These are phyloP conservation scores for Brevimyrus niger DNA, from an alignment of 2,113 vertebrate genomes.

Conservation along the genomic window DNA sequence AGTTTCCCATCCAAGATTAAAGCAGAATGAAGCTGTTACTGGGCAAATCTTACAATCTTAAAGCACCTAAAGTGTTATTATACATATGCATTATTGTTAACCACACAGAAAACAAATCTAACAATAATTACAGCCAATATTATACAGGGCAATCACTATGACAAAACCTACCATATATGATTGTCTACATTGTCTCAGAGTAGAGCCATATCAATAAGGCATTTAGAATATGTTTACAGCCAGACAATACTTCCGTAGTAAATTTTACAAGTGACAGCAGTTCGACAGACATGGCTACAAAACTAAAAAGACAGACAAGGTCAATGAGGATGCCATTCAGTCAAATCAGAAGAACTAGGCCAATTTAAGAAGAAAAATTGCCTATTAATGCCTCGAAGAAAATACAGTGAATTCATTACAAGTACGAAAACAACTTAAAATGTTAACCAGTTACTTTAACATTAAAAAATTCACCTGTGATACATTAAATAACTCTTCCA, in stretches of 20 bases:
- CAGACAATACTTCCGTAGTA: background rate
- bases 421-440: background rate
- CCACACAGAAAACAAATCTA: background rate
- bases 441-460: background rate
- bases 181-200: background rate
- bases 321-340: background rate
- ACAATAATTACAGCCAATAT: background rate
- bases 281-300: background rate
- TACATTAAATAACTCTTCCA: background rate
- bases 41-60: background rate
- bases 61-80: background rate
- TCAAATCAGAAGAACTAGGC: background rate
- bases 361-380: conserved; percentile 38
- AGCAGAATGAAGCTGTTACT: no score
- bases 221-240: background rate
- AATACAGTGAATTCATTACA: background rate
- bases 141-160: background rate
- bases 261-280: background rate
- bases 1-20: background rate
- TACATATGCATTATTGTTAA: background rate
- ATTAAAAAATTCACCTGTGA: background rate
- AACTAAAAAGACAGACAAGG: conserved; percentile 9
- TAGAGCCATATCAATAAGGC: background rate
- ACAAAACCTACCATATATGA: background rate
- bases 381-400: conserved; percentile 35